Evolutionary conservation across 2,888 invertebrate genomes (phyloP).

Genomic region (Caenorhabditis sp.): DNA sequence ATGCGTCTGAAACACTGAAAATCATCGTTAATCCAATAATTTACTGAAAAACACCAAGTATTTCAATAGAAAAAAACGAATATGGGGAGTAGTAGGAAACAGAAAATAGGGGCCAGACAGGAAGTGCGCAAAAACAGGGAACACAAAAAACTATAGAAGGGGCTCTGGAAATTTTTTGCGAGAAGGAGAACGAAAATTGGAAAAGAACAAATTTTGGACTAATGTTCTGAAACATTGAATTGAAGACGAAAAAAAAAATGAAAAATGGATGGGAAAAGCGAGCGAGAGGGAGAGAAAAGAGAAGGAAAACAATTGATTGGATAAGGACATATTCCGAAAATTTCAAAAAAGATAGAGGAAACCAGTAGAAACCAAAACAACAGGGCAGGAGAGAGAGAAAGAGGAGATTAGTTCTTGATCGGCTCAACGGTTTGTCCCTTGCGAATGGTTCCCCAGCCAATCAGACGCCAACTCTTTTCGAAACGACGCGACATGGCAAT

Average conservation of each 20-base stretch:
- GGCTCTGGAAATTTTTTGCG: neutral
- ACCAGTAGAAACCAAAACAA: slow-evolving; percentile 43
- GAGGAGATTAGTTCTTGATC: slow-evolving; percentile 39
- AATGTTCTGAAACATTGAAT: neutral
- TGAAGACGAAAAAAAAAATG: neutral
- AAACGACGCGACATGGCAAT: slow-evolving; percentile 98
- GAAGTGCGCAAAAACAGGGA: neutral
- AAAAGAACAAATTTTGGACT: slow-evolving; percentile 30
- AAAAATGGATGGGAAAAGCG: slow-evolving; percentile 9
- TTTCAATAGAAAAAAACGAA: slow-evolving; percentile 25
- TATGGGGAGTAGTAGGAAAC: slow-evolving; percentile 28
- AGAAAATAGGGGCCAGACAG: slow-evolving; percentile 10
- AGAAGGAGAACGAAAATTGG: neutral
- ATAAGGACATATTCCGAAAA: slow-evolving; percentile 56
- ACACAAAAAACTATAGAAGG: slow-evolving; percentile 9
- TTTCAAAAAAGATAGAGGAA: slow-evolving; percentile 33
- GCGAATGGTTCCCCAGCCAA: slow-evolving; percentile 99
- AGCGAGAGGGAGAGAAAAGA: slow-evolving; percentile 25
- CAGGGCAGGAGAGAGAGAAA: too few relatives aligned
- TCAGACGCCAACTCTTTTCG: slow-evolving; percentile 99
- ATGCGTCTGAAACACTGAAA: neutral
- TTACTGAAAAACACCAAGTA: slow-evolving; percentile 51
- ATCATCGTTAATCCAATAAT: slow-evolving; percentile 28
- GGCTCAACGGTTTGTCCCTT: slow-evolving; percentile 97
- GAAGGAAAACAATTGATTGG: too few relatives aligned